A percentile compares a stretch with the other conserved stretches of the same genome.
phyloP scores from a whole-genome alignment of 2,797 vertebrate genomes.

The Serranus cabrilla region DNA sequence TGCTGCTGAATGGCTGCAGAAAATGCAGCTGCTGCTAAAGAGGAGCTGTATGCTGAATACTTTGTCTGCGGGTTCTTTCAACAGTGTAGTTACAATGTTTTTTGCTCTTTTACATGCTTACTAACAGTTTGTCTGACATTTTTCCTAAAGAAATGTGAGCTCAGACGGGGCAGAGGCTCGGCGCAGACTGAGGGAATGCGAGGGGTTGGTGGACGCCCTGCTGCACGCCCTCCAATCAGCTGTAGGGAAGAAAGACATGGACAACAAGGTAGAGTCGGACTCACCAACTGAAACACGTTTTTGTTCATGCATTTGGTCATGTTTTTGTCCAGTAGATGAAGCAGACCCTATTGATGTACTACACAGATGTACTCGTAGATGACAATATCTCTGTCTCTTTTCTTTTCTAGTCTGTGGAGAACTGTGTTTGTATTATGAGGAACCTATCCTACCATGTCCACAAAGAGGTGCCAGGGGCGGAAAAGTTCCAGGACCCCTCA shows the following conservation, averaged over 20 bases:
- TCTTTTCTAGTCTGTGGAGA: constrained; percentile 94
- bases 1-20: neutral
- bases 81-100: too few species aligned
- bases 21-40: neutral
- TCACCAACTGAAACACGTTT: neutral
- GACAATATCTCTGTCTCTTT: neutral
- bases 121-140: constrained; percentile 10
- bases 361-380: neutral
- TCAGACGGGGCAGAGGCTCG: constrained; percentile 97
- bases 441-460: constrained; percentile 99
- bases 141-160: constrained; percentile 92
- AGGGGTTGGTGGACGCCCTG: constrained; percentile 96
- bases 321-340: neutral
- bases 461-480: constrained; percentile 97
- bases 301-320: neutral
- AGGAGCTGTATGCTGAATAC: neutral
- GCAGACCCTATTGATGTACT: neutral
- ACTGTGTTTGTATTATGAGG: constrained; percentile 98
- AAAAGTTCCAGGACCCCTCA: constrained; percentile 92
- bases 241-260: constrained; percentile 97
- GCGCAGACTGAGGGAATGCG: constrained; percentile 94
- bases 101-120: too few species aligned
- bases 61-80: constrained; percentile 5
- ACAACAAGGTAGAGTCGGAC: constrained; percentile 92
- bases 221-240: constrained; percentile 96